Evolutionary conservation across 2,888 invertebrate species (phyloP), one percentile per base, ranked within the genome.

Genomic region (Callosobruchus maculatus): DNA sequence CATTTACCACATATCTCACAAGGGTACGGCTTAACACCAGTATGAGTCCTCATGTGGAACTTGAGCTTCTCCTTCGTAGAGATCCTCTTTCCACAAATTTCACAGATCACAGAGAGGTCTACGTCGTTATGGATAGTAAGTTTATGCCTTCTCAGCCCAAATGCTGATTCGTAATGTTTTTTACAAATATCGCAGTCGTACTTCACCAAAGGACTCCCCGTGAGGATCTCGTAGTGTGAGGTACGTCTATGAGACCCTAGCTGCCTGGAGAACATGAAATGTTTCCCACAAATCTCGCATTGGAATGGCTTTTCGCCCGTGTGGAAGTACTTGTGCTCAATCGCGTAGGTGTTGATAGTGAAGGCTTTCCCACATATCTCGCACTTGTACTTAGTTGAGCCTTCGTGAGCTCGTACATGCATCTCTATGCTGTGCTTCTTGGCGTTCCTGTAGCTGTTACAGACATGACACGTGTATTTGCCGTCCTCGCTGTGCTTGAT

Each of bases 251-350:
- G 90, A 0, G 88, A 84, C 5, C 87, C 87, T 5, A 90, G 80
- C 77, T 89, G 89, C 77, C 89, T 88, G 18, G 84, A 84, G 75
- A 84, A 82, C 72, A 88, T 88, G 74, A 89, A 89, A n/a, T 87
- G 87, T 74, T 89, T 89, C 76, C 87, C 86, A 79, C 89, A 89
- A 13, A 88, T 87, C 75, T 89, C 88, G 80, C 89, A 89, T 77
- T 88, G 88, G 81, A 89, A 89, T 71, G 88, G 87, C 75, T 88
- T 84, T 69, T 85, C 84, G 0, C 84, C 82, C 70, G 82, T 83
- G 73, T 84, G 85, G 69, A 83, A 82, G 70, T 82, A 79, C 22
- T 82, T 81, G 73, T 83, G 84, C 70, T 82, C 81, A 20, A 79
- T 77, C 5, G 83, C 80, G 22, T 83, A 81, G 2, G 81, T 82